Conservation (phyloP, 2,888 invertebrate genomes). For the Electrophaes corylata region DNA sequence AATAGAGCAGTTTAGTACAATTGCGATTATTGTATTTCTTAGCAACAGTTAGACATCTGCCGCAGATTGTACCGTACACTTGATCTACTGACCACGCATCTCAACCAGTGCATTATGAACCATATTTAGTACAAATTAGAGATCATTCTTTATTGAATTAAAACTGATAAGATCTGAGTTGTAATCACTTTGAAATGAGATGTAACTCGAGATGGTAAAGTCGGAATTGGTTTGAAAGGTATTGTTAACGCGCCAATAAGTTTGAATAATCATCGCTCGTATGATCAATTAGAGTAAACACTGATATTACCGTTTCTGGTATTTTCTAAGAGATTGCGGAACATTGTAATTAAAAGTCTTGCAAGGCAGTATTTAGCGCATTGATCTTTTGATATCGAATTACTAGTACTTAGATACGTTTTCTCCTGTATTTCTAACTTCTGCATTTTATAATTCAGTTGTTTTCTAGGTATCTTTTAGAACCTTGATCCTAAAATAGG, state of each 20-base stretch:
- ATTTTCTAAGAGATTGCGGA: conserved; percentile 37
- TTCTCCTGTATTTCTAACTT: conserved; percentile 2
- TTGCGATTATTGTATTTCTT: conserved; percentile 47
- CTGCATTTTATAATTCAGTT: not conserved
- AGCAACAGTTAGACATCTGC: conserved; percentile 60
- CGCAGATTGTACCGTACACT: conserved; percentile 57
- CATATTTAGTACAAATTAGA: conserved; percentile 27
- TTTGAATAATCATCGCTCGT: conserved; percentile 34
- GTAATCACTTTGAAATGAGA: conserved; percentile 16
- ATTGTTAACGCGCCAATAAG: conserved; percentile 39
- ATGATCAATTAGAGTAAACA: conserved; percentile 44
- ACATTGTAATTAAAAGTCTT: conserved; percentile 32
- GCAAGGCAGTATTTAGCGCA: conserved; percentile 32
- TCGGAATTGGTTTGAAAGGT: conserved; percentile 16
- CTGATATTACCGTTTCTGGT: conserved; percentile 39
- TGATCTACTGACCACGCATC: conserved; percentile 56
- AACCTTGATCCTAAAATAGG: too few species aligned
- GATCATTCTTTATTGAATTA: conserved; percentile 23
- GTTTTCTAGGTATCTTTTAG: too few species aligned
- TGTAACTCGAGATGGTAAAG: conserved; percentile 23
- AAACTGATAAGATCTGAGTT: conserved; percentile 15
- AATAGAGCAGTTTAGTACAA: conserved; percentile 34
- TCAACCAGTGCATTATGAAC: conserved; percentile 24
- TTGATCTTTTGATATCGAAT: conserved; percentile 22
- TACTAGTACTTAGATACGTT: not conserved